phyloP scores from a whole-genome alignment of 2,888 invertebrate species.

The Drosophila lacicola region DNA sequence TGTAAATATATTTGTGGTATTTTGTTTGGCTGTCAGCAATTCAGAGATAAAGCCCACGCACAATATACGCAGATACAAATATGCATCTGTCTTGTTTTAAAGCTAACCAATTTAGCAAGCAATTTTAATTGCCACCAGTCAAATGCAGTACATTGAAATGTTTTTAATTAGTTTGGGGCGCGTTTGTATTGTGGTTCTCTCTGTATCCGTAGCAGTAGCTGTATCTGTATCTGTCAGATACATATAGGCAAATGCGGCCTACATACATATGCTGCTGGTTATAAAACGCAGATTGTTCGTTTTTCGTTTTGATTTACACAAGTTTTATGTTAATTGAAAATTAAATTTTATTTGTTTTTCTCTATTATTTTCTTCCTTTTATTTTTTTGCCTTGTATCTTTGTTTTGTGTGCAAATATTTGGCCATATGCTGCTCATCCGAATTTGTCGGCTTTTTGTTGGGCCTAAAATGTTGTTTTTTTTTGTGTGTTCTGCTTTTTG shows the following conservation, averaged over 20 bases:
- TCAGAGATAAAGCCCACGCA: background rate
- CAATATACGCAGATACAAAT: background rate
- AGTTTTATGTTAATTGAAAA: conserved; percentile 66
- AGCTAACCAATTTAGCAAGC: conserved; percentile 31
- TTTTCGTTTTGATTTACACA: conserved; percentile 47
- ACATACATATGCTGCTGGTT: conserved; percentile 28
- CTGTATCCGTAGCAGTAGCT: background rate
- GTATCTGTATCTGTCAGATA: conserved; percentile 24
- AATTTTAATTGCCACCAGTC: conserved; percentile 41
- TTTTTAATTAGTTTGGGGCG: conserved; percentile 57
- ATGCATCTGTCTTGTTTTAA: conserved; percentile 27
- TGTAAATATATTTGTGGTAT: background rate
- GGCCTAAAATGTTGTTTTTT: background rate
- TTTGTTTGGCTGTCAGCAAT: conserved; percentile 8
- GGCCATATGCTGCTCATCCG: conserved; percentile 27
- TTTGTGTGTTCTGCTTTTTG: conserved; percentile 7
- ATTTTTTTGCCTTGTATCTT: background rate
- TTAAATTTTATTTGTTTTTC: conserved; percentile 32
- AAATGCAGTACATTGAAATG: conserved; percentile 44
- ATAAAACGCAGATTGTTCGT: conserved; percentile 32
- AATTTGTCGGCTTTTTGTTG: background rate
- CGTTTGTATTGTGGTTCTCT: conserved; percentile 5
- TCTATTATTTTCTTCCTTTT: background rate
- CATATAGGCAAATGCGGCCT: conserved; percentile 9
- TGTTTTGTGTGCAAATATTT: conserved; percentile 57